Base-by-base conservation (phyloP, 2,888 invertebrate genomes). In the Chrysolina americana region DNA sequence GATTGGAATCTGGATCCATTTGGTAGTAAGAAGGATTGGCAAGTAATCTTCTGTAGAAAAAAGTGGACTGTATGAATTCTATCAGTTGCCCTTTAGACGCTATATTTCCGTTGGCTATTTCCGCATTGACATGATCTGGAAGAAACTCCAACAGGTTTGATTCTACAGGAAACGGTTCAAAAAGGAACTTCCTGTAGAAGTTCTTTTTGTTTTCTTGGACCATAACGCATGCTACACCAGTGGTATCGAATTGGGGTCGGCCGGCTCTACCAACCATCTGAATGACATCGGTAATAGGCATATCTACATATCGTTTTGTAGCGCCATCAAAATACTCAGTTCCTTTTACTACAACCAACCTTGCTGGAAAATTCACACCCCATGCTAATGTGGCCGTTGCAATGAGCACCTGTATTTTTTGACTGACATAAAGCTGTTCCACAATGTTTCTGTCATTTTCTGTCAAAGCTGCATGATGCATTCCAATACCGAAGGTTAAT, bases 211-310 rank as follows among this genome's bases (percentile, higher is more conserved):
- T 92, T 84, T 99, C 99, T 85, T 99, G 99, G 0, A 99, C 95
- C 78, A 96, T 89, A 1, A 96, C 95, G 6, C 95, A 95, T 0
- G 96, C 96, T 0, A 96, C 93, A 0, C 96, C 99, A 82, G 95
- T 94, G 83, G 95, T 95, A 88, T 99, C 99, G 85, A 94, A 99
- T 90, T 99, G 96, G 0, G 99, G 99, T 70, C 99, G 91, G 0
- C 99, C 99, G 73, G 99, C 99, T 72, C 99, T 91, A 1, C 99
- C 99, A 95, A 99, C 99, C 99, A 99, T 99, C 89, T 99, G 99
- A 73, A 99, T 90, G 0, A 99, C 98, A 89, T 99, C 99, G 0
- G 99, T 99, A 66, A 99, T 98, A 0, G 99, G 99, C 95, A 99
- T 99, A 86, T 99, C 99, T 11, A 99, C 97, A 88, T 99, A 99